phyloP scores from a whole-genome alignment of 2,888 invertebrate species.

The Diaphora mendica region DNA sequence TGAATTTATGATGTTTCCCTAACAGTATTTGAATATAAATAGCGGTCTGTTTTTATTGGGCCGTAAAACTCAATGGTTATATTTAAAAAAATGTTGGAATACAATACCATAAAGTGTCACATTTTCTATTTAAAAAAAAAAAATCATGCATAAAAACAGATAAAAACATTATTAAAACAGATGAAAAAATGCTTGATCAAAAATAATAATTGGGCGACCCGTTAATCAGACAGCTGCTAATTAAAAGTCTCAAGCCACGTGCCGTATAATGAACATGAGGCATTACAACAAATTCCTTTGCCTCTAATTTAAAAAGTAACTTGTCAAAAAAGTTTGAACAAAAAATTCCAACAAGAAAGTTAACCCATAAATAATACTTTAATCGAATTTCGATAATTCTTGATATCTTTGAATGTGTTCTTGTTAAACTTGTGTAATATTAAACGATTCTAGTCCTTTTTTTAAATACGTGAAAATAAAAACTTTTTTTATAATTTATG shows the following conservation, averaged over 20 bases:
- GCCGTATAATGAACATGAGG: constrained; percentile 17
- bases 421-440: constrained; percentile 10
- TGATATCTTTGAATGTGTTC: constrained; percentile 12
- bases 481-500: too few relatives aligned
- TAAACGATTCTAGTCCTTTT: not conserved
- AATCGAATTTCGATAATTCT: constrained; percentile 38
- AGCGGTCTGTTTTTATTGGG: constrained; percentile 9
- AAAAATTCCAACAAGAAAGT: constrained; percentile 23
- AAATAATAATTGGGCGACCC: too few relatives aligned
- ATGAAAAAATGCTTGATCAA: too few relatives aligned
- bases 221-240: not conserved
- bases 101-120: not conserved
- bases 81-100: not conserved
- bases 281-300: constrained; percentile 3
- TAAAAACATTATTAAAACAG: too few relatives aligned
- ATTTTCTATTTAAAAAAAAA: too few relatives aligned
- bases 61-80: not conserved
- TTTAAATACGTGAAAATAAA: too few relatives aligned
- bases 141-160: too few relatives aligned
- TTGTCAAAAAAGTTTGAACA: constrained; percentile 20
- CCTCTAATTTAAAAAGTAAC: constrained; percentile 23
- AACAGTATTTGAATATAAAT: constrained; percentile 50
- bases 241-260: constrained; percentile 20
- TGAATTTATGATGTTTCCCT: constrained; percentile 51
- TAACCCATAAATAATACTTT: constrained; percentile 35